Conservation (phyloP, 1,140 invertebrate species). For the Caenorhabditis elegans region WBcel235 BX284606.5:11762001-11762500, state of each 20-base stretch:
- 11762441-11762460: too few relatives aligned
- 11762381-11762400: slow-evolving; percentile 5
- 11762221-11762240: slow-evolving; percentile 61
- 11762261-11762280: slow-evolving; percentile 53
- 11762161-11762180: slow-evolving; percentile 66
- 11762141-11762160: slow-evolving; percentile 59
- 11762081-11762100: too few relatives aligned
- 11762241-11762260: slow-evolving; percentile 57
- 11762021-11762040: slow-evolving; percentile 61
- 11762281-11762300: slow-evolving; percentile 62
- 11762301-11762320: slow-evolving; percentile 61
- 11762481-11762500: too few relatives aligned
- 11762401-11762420: too few relatives aligned
- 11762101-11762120: too few relatives aligned
- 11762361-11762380: too few relatives aligned
- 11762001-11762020: slow-evolving; percentile 53
- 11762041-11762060: slow-evolving; percentile 59
- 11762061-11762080: slow-evolving; percentile 54
- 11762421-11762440: too few relatives aligned
- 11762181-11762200: slow-evolving; percentile 60
- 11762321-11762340: slow-evolving; percentile 63
- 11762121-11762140: too few relatives aligned
- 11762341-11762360: too few relatives aligned
- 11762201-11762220: slow-evolving; percentile 54
- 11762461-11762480: too few relatives aligned